A percentile compares a stretch with the other conserved stretches of the same genome.
These are phyloP conservation scores for Myotis vivesi DNA, from an alignment of 2,797 vertebrate species.

Conservation along the genomic window DNA sequence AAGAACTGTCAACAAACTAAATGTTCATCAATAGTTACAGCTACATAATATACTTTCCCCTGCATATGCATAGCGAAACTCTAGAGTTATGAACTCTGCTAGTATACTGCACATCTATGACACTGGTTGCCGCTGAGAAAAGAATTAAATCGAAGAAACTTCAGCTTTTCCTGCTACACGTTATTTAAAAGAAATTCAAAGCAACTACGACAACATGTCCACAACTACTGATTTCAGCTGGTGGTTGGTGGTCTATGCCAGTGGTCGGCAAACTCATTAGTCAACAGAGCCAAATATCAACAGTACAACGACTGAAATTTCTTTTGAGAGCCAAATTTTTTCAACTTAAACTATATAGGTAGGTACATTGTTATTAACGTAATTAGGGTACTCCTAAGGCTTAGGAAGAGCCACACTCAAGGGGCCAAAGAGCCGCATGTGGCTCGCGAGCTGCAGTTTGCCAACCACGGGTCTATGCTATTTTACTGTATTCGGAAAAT, in stretches of 20 bases:
- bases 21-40: neutral
- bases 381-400: too few species aligned
- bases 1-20: neutral
- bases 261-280: too few species aligned
- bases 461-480: neutral
- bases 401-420: too few species aligned
- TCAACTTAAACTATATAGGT: too few species aligned
- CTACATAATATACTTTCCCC: neutral
- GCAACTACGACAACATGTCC: neutral
- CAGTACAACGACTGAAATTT: too few species aligned
- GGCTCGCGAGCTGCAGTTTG: too few species aligned
- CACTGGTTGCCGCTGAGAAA: neutral
- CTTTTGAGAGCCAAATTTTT: too few species aligned
- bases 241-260: neutral
- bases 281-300: too few species aligned
- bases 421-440: too few species aligned
- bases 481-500: neutral
- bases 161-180: neutral
- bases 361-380: too few species aligned
- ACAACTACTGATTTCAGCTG: neutral
- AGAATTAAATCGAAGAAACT: neutral
- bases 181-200: conserved; percentile 36
- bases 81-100: neutral
- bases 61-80: neutral
- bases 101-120: neutral